phyloP scores from a whole-genome alignment of 30 jellyfish, hydroid and myxozoan species.

The Nemopilema nomurai region DNA sequence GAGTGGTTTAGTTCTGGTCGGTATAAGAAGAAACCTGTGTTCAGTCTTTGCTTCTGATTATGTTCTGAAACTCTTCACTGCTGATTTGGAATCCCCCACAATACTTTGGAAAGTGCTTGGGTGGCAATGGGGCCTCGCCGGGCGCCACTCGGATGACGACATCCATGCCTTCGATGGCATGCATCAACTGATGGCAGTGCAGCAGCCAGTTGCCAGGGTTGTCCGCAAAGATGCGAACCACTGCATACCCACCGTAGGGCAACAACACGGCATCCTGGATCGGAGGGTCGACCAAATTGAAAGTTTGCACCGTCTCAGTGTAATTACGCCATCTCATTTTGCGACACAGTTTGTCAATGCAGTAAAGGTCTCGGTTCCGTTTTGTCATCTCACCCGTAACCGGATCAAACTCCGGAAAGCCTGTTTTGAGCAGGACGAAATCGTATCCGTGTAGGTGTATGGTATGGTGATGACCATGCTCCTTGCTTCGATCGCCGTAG shows the following conservation, averaged over 20 bases:
- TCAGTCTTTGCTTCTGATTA: not conserved
- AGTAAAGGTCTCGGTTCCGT: slow-evolving; percentile 35
- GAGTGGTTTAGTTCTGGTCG: too few relatives aligned
- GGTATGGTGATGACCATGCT: slow-evolving; percentile 93
- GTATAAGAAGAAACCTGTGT: not conserved
- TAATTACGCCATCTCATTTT: slow-evolving; percentile 48
- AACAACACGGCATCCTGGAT: slow-evolving; percentile 75
- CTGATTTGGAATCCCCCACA: slow-evolving; percentile 52
- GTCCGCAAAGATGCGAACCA: slow-evolving; percentile 80
- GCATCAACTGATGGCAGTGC: slow-evolving; percentile 92
- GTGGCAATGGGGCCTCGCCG: slow-evolving; percentile 69
- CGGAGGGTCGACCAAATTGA: slow-evolving; percentile 72
- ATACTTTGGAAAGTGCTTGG: slow-evolving; percentile 63
- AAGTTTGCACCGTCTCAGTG: slow-evolving; percentile 50
- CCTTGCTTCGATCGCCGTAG: slow-evolving; percentile 51
- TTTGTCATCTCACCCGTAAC: slow-evolving; percentile 62
- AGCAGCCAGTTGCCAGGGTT: slow-evolving; percentile 94
- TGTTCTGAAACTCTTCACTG: slow-evolving; percentile 21
- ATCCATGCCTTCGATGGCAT: slow-evolving; percentile 92
- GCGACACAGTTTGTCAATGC: slow-evolving; percentile 59
- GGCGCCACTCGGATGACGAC: slow-evolving; percentile 75
- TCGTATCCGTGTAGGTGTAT: slow-evolving; percentile 96
- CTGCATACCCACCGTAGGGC: slow-evolving; percentile 95
- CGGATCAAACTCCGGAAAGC: slow-evolving; percentile 70
- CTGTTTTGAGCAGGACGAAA: slow-evolving; percentile 83